Evolutionary conservation across 2,797 vertebrate species (phyloP).

Genomic region (Astyanax mexicanus): DNA sequence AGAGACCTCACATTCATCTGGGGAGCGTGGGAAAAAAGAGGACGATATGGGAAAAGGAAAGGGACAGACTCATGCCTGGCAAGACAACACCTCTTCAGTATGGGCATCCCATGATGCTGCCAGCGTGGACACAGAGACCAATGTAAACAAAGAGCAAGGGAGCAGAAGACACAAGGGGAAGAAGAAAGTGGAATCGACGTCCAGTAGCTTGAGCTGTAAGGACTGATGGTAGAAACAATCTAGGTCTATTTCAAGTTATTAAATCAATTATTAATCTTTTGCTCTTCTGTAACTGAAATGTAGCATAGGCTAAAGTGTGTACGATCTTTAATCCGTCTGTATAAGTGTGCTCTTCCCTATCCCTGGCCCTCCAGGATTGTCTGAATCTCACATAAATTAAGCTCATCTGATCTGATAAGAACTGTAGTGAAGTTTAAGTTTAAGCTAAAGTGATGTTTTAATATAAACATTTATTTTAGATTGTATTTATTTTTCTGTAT

Average conservation of each 20-base stretch:
- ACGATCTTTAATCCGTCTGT: too few species aligned
- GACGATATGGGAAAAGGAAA: conserved; percentile 3
- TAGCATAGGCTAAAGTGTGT: not conserved
- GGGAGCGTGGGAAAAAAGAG: conserved; percentile 24
- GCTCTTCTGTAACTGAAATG: not conserved
- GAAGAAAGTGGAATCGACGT: conserved; percentile 13
- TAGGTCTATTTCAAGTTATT: not conserved
- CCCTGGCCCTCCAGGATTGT: too few species aligned
- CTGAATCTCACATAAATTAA: too few species aligned
- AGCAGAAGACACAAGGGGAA: conserved; percentile 26
- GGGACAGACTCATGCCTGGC: conserved; percentile 27
- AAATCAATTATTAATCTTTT: not conserved
- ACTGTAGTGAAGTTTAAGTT: too few species aligned
- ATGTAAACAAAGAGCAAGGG: conserved; percentile 36
- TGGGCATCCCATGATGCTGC: conserved; percentile 39
- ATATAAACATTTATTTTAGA: too few species aligned
- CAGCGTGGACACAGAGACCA: conserved; percentile 8
- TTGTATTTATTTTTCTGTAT: too few species aligned
- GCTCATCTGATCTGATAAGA: too few species aligned
- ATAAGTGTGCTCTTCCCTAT: too few species aligned
- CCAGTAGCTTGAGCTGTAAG: conserved; percentile 29
- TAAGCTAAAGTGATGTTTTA: too few species aligned
- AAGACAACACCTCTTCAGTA: conserved; percentile 54
- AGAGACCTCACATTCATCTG: not conserved
- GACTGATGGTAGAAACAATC: not conserved